phyloP scores from a whole-genome alignment of 2,113 vertebrate genomes.

The Otus sunia region DNA sequence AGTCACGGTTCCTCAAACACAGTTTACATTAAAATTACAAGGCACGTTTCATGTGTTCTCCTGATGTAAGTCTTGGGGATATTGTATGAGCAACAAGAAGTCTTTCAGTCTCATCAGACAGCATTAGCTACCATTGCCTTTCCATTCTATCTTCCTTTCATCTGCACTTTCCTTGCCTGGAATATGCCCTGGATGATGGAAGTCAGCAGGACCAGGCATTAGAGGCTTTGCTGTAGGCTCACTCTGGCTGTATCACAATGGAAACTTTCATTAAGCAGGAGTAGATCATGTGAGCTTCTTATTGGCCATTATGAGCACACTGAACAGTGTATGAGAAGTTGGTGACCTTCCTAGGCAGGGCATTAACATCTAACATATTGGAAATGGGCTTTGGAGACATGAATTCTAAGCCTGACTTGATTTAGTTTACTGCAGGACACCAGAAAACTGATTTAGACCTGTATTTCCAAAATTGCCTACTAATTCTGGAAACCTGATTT shows the following conservation, averaged over 20 bases:
- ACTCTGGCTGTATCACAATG: neutral
- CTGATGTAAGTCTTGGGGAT: neutral
- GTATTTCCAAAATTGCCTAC: neutral
- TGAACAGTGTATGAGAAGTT: neutral
- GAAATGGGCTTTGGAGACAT: neutral
- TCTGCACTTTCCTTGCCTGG: neutral
- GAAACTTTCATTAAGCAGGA: neutral
- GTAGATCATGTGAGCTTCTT: neutral
- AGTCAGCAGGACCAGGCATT: neutral
- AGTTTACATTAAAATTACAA: neutral
- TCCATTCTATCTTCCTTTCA: neutral
- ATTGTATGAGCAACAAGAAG: neutral
- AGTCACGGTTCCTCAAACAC: neutral
- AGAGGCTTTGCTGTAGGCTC: neutral
- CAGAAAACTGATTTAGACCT: neutral
- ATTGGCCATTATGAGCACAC: neutral
- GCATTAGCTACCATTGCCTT: neutral
- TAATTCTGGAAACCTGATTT: neutral
- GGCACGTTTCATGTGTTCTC: neutral
- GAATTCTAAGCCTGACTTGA: neutral
- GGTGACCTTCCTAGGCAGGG: neutral
- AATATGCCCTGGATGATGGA: neutral
- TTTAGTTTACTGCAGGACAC: neutral
- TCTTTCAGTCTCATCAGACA: neutral
- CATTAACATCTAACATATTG: neutral